A percentile compares a stretch with the other conserved stretches of the same genome.
These are phyloP conservation scores for Neostethus bicornis DNA, from an alignment of 2,797 vertebrate species.

Conservation along the genomic window DNA sequence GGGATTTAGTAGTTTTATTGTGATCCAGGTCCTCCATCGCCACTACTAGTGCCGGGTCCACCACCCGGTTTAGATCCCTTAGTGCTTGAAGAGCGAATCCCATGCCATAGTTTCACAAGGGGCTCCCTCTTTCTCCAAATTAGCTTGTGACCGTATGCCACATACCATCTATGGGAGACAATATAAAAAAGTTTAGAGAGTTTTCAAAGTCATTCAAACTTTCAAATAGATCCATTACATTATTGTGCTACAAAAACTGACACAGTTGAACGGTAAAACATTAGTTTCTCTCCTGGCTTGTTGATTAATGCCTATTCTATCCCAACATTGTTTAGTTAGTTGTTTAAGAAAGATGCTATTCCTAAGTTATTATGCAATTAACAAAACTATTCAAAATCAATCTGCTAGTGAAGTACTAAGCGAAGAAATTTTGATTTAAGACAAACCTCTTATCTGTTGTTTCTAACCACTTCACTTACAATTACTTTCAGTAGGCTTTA, in stretches of 20 bases:
- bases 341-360: too few relatives aligned
- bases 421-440: background rate
- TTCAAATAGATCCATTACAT: background rate
- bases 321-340: too few relatives aligned
- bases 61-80: slow-evolving; percentile 57
- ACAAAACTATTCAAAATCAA: background rate
- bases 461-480: background rate
- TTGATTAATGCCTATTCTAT: too few relatives aligned
- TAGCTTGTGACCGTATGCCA: slow-evolving; percentile 86
- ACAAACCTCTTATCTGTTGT: background rate
- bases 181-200: background rate
- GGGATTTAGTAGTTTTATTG: slow-evolving; percentile 16
- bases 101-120: slow-evolving; percentile 90
- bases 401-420: background rate
- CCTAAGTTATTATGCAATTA: background rate
- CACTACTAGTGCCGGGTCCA: slow-evolving; percentile 21
- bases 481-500: background rate
- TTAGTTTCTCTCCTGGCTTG: background rate
- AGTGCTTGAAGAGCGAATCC: slow-evolving; percentile 79
- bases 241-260: background rate
- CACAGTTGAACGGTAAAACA: too few relatives aligned
- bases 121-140: slow-evolving; percentile 92
- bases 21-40: slow-evolving; percentile 36
- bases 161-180: slow-evolving; percentile 83
- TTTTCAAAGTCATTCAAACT: background rate